Evolutionary conservation across 2,113 vertebrate genomes (phyloP), one percentile per base, ranked within the genome.

Genomic region (Malaclemys terrapin): DNA sequence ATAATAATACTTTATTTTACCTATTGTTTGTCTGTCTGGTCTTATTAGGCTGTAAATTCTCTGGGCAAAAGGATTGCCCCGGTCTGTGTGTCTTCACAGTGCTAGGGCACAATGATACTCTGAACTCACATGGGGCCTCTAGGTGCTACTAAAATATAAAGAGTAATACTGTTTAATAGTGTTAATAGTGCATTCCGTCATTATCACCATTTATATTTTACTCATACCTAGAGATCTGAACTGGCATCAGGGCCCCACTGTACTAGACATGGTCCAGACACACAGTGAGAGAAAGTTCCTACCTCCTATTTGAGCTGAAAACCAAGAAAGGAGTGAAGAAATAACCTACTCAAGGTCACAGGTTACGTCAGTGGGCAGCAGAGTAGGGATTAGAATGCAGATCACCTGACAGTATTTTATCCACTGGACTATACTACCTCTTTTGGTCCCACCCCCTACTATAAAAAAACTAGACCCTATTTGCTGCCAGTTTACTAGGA

Each of bases 391-490:
- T 72, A 72, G 65, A 72, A 72, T 20, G 8, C 35, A 22, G n/a
- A 19, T 38, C 65, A 38, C 19, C 19, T 20, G n/a, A 38, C 19
- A 20, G n/a, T 72, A 9, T 10, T 72, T 38, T 72, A 42, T 85
- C 7, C 8, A 6, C 3, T 38, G 50, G 6, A 14, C 3, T 29
- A 0, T 16, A 50, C 69, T 69, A 24, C 1, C 4, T 29, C 10
- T 84, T 93, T 1, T 1, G 5, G 65, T 69, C 27, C 87, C 0
- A 2, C 35, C 84, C 47, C 9, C 3, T 20, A 52, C 4, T 19
- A 72, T 17, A 49, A 35, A 5, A 5, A 80, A 6, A 45, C 50
- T 84, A 3, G 78, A 87, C 62, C 24, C 1, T 38, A 6, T 84
- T 45, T 45, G 47, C 75, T 47, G 75, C 24, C 24, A 78, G 25